Conservation (phyloP, 2,888 invertebrate species). For the Epirrita christyi region DNA sequence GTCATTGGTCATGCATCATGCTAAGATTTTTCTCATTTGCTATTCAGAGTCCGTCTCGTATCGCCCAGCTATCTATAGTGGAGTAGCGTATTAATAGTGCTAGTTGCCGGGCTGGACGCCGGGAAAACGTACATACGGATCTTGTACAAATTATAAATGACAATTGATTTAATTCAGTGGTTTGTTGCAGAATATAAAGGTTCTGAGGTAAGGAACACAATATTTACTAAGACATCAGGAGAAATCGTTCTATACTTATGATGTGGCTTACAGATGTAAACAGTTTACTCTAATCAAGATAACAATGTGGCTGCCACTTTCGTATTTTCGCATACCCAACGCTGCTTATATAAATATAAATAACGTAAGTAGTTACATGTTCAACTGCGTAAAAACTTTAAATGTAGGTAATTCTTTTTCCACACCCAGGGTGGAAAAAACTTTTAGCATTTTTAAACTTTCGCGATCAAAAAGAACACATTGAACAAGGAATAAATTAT, state of each 20-base stretch:
- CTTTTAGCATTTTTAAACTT: no score
- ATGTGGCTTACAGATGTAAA: slow-evolving; percentile 21
- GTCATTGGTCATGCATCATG: slow-evolving; percentile 51
- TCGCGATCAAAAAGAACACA: no score
- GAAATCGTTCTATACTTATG: slow-evolving; percentile 26
- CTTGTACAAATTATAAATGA: slow-evolving; percentile 32
- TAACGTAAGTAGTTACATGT: slow-evolving; percentile 8
- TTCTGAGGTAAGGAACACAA: slow-evolving; percentile 31
- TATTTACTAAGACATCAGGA: slow-evolving; percentile 17
- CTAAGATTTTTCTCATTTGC: slow-evolving; percentile 75
- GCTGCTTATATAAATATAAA: slow-evolving; percentile 9
- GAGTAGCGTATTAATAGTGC: slow-evolving; percentile 69
- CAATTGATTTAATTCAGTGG: slow-evolving; percentile 20
- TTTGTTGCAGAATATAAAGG: slow-evolving; percentile 22
- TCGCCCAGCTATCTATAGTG: slow-evolving; percentile 65
- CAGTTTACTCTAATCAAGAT: slow-evolving; percentile 39
- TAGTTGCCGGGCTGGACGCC: slow-evolving; percentile 52
- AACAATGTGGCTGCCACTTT: slow-evolving; percentile 42
- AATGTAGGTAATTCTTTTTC: no score
- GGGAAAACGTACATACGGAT: slow-evolving; percentile 49
- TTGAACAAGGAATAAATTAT: no score
- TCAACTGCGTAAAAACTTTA: slow-evolving; percentile 4
- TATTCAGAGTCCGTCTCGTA: slow-evolving; percentile 64
- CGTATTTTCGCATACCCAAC: slow-evolving; percentile 30
- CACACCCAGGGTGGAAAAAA: no score